Base-by-base conservation (phyloP, 2,797 vertebrate species). In the Phyllotis vaccarum region DNA sequence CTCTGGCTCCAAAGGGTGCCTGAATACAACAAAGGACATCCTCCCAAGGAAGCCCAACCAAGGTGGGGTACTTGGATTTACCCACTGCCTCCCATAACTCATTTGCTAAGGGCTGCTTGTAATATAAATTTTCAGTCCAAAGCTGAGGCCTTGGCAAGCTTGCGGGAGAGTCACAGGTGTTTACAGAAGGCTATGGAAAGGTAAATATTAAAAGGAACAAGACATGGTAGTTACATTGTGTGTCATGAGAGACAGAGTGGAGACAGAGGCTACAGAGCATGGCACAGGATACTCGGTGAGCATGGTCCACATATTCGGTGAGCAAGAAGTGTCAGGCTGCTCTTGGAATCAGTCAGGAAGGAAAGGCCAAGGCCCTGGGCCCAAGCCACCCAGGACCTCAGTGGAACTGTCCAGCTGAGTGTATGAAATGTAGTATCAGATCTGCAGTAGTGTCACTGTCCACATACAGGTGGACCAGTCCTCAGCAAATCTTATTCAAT, bases 391-490 rank as follows among this genome's bases (percentile, higher is more conserved):
- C 14, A n/a, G 68, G 60, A 29, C 46, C 37, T 49, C 72, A 9
- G 2, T 0, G 1, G 75, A 58, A 29, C 66, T 24, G 11, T 56
- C 56, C 24, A 85, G 22, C 27, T n/a, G 34, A 49, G 14, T 34
- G 8, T 2, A 17, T 3, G 40, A 56, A 79, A 64, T 10, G 4
- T 27, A 19, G 31, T 10, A 24, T 58, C 12, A 0, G 0, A 1
- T 62, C 60, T 79, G 2, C 6, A 2, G 22, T 40, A n/a, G 10
- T 37, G 3, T 19, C 16, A 19, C 2, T 0, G 37, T 78, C 43
- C 54, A 43, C 49, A n/a, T 10, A 31, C 19, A 43, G 12, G 13
- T n/a, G 70, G 21, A n/a, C 62, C 31, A 9, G 43, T 29, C 8
- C 62, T 89, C 29, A 46, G 83, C 8, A 74, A 85, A 56, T 27